Evolutionary conservation across 2,113 vertebrate genomes (phyloP).

Genomic region (Cochlearius cochlearius): DNA sequence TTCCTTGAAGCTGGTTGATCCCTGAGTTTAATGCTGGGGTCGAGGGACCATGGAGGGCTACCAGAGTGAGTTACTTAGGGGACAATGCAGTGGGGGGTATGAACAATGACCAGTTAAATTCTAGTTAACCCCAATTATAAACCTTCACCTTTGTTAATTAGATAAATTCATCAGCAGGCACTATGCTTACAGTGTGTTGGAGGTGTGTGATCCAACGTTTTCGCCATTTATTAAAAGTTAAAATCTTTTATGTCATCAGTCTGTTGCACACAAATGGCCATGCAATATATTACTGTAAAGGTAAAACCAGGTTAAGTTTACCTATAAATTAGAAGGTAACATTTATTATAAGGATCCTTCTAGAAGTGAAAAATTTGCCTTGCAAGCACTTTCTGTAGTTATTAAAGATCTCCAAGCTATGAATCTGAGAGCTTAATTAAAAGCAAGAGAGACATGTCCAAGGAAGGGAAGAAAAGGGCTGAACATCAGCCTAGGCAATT

Average conservation of each 20-base stretch:
- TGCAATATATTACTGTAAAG: conserved; percentile 57
- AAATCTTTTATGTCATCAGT: conserved; percentile 47
- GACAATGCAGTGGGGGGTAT: conserved; percentile 26
- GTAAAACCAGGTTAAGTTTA: conserved; percentile 68
- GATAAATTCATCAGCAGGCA: conserved; percentile 75
- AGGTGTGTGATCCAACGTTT: conserved; percentile 43
- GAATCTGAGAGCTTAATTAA: conserved; percentile 74
- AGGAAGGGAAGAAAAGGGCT: conserved; percentile 10
- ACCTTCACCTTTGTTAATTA: conserved; percentile 79
- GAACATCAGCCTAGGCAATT: background rate
- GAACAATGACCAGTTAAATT: conserved; percentile 79
- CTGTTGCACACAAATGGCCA: conserved; percentile 44
- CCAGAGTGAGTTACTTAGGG: conserved; percentile 44
- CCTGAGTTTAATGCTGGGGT: conserved; percentile 40
- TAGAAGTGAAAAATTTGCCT: conserved; percentile 52
- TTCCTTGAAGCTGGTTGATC: conserved; percentile 43
- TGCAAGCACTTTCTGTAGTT: conserved; percentile 70
- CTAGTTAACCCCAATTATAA: conserved; percentile 81
- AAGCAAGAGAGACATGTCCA: conserved; percentile 54
- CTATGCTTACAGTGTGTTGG: conserved; percentile 55
- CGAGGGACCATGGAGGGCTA: conserved; percentile 5
- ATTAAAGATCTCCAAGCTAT: conserved; percentile 74
- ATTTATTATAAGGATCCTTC: conserved; percentile 57
- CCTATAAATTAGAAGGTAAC: conserved; percentile 58
- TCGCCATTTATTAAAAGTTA: conserved; percentile 56